Conservation (phyloP, 1,140 invertebrate genomes). For the Brachionus manjavacas region DNA sequence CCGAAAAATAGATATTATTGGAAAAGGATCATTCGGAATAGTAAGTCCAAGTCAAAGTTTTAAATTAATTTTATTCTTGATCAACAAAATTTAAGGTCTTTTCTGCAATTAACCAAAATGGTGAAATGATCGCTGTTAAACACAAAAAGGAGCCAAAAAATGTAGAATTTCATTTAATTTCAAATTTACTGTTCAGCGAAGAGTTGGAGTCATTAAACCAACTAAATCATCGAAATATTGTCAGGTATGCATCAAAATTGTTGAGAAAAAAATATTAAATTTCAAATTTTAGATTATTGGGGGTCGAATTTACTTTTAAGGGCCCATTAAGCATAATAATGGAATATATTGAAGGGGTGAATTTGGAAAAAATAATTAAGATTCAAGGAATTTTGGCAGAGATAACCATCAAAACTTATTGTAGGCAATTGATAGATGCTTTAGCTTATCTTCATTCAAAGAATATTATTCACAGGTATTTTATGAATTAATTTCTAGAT, state of each 20-base stretch:
- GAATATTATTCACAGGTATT: slow-evolving; percentile 19
- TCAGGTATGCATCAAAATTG: neutral
- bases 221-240: slow-evolving; percentile 34
- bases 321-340: slow-evolving; percentile 31
- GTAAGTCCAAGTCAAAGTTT: neutral
- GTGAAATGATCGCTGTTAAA: slow-evolving; percentile 3
- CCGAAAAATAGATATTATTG: neutral
- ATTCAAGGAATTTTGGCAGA: neutral
- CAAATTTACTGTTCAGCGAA: neutral
- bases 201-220: neutral
- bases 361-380: neutral
- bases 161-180: neutral
- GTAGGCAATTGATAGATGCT: slow-evolving; percentile 3
- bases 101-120: neutral
- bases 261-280: neutral
- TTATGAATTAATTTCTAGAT: neutral
- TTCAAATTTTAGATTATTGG: neutral
- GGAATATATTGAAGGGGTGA: slow-evolving; percentile 11
- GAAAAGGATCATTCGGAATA: slow-evolving; percentile 30
- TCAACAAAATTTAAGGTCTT: neutral
- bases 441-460: slow-evolving; percentile 18
- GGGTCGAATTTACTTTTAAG: neutral
- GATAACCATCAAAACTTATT: neutral
- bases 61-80: neutral
- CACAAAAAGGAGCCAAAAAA: slow-evolving; percentile 14